A percentile compares a stretch with the other conserved stretches of the same genome.
Conservation (phyloP, 2,113 vertebrate genomes). For the Empidonax alnorum region DNA sequence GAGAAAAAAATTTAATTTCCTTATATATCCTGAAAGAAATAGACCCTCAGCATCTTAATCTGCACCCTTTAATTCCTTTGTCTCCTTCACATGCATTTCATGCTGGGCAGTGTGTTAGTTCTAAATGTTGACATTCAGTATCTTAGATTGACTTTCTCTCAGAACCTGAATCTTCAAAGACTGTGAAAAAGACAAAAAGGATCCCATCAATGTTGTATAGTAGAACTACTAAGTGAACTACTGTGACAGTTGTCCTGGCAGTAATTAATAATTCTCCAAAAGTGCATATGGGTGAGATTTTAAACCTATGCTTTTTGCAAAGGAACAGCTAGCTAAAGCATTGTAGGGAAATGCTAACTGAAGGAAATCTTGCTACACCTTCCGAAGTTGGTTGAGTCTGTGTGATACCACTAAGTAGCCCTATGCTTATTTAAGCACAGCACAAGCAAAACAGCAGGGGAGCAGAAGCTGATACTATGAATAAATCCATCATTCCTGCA, state of each 20-base stretch:
- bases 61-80: not conserved
- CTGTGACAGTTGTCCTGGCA: not conserved
- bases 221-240: not conserved
- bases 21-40: not conserved
- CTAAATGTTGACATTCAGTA: not conserved
- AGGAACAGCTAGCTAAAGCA: not conserved
- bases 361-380: not conserved
- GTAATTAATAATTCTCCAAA: not conserved
- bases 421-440: not conserved
- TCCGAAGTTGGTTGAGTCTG: not conserved
- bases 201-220: not conserved
- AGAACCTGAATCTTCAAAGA: not conserved
- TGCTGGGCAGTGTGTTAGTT: not conserved
- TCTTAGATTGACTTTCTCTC: not conserved
- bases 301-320: not conserved
- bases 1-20: not conserved
- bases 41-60: not conserved
- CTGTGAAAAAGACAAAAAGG: not conserved
- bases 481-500: not conserved
- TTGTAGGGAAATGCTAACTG: not conserved
- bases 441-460: not conserved
- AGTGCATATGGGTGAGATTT: not conserved
- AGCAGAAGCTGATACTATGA: not conserved
- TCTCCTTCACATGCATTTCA: not conserved
- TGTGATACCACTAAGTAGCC: not conserved